These are phyloP conservation scores for Tricholaema leucomelas DNA, from an alignment of 2,113 vertebrate species.

Conservation along the genomic window DNA sequence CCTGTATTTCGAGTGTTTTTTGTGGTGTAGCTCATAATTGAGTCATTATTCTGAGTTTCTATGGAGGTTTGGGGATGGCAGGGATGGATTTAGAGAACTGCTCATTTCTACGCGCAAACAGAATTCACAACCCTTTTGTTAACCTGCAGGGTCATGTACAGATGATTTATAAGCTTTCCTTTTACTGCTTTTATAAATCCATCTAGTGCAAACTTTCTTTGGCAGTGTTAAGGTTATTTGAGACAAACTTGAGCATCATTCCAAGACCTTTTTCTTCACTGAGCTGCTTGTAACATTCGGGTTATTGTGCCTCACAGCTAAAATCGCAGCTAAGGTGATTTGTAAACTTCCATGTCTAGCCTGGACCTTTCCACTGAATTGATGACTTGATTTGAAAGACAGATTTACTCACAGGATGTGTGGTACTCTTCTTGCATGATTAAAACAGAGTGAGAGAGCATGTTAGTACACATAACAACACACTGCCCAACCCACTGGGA, in stretches of 20 bases:
- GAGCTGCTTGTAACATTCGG: constrained; percentile 36
- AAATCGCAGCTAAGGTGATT: constrained; percentile 50
- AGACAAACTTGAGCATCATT: constrained; percentile 53
- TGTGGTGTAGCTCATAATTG: background rate
- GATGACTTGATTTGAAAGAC: constrained; percentile 55
- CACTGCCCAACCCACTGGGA: background rate
- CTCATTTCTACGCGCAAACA: constrained; percentile 8
- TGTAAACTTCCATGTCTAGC: constrained; percentile 55
- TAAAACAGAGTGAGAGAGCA: background rate
- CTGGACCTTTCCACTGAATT: constrained; percentile 37
- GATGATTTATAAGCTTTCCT: constrained; percentile 52
- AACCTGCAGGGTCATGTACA: constrained; percentile 31
- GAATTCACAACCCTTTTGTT: constrained; percentile 29
- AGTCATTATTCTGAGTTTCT: constrained; percentile 39
- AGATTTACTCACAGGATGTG: constrained; percentile 15
- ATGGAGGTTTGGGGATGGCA: background rate
- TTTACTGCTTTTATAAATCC: constrained; percentile 43
- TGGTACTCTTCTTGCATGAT: background rate
- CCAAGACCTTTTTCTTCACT: constrained; percentile 34
- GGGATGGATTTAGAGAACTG: constrained; percentile 17
- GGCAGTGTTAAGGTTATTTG: constrained; percentile 52
- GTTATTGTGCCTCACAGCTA: constrained; percentile 67
- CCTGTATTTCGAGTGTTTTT: background rate
- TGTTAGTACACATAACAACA: background rate
- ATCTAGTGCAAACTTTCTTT: constrained; percentile 57